A percentile compares a stretch with the other conserved stretches of the same genome.
Conservation (phyloP, 2,888 invertebrate genomes). For the Lochmaea capreae region DNA sequence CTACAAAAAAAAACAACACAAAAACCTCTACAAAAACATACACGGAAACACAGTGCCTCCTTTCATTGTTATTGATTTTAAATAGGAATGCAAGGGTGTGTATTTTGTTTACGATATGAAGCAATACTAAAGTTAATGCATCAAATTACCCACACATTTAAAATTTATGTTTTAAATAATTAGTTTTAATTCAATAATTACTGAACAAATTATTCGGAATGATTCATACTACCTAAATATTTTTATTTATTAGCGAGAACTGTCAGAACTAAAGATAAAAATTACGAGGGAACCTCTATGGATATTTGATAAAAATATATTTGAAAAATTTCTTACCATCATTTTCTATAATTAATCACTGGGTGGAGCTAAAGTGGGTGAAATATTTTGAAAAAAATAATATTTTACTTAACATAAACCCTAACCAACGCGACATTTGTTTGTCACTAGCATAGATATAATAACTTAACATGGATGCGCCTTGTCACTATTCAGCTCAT, state of each 20-base stretch:
- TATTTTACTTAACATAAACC: constrained; percentile 21
- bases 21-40: constrained; percentile 10
- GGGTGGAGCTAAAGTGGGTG: constrained; percentile 18
- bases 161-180: not conserved
- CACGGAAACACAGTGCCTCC: no score
- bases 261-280: constrained; percentile 17
- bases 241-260: constrained; percentile 28
- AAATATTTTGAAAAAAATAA: constrained; percentile 27
- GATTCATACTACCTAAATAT: constrained; percentile 20
- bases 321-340: constrained; percentile 39
- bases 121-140: not conserved
- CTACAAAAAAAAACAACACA: constrained; percentile 2
- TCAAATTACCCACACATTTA: not conserved
- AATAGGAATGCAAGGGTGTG: constrained; percentile 22
- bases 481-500: no score
- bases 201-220: constrained; percentile 8
- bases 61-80: constrained; percentile 32
- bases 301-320: constrained; percentile 16
- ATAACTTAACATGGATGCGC: no score
- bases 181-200: constrained; percentile 26
- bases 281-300: not conserved
- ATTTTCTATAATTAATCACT: constrained; percentile 30
- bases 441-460: no score
- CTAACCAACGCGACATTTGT: constrained; percentile 28
- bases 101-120: not conserved